These are phyloP conservation scores for Caradrina clavipalpis DNA, from an alignment of 2,888 invertebrate genomes.

Conservation along the genomic window DNA sequence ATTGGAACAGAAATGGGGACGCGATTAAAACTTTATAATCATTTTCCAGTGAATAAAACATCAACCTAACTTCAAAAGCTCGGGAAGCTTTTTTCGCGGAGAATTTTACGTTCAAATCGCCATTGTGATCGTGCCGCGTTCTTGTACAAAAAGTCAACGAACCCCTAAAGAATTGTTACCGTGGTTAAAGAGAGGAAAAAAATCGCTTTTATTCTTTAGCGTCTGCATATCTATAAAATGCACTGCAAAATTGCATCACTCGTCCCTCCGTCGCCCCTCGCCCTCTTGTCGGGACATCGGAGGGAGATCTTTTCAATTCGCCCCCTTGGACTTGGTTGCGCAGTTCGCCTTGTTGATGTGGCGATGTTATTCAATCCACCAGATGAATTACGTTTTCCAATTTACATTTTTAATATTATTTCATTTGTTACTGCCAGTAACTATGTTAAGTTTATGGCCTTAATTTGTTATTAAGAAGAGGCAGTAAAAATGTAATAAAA, in stretches of 20 bases:
- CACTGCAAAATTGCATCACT: slow-evolving; percentile 80
- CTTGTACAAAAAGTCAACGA: slow-evolving; percentile 50
- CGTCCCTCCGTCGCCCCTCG: slow-evolving; percentile 70
- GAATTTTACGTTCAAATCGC: slow-evolving; percentile 34
- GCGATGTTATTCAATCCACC: slow-evolving; percentile 79
- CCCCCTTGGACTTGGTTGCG: slow-evolving; percentile 71
- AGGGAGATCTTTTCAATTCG: slow-evolving; percentile 78
- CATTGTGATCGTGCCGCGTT: slow-evolving; percentile 59
- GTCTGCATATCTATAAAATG: slow-evolving; percentile 74
- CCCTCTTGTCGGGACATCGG: slow-evolving; percentile 61
- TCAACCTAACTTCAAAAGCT: slow-evolving; percentile 49
- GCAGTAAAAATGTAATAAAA: slow-evolving; percentile 35
- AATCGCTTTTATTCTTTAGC: slow-evolving; percentile 68
- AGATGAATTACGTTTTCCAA: slow-evolving; percentile 67
- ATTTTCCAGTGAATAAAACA: slow-evolving; percentile 63
- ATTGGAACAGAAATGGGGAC: slow-evolving; percentile 80
- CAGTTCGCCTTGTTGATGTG: slow-evolving; percentile 70
- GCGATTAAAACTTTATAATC: slow-evolving; percentile 73
- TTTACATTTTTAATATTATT: slow-evolving; percentile 69
- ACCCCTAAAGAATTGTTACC: slow-evolving; percentile 63
- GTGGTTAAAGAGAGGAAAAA: slow-evolving; percentile 71
- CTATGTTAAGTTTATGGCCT: slow-evolving; percentile 18
- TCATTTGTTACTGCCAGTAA: slow-evolving; percentile 1
- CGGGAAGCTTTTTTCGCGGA: slow-evolving; percentile 38
- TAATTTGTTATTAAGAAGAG: slow-evolving; percentile 11